Percentiles rank a stretch among this genome's conserved stretches.
These are phyloP conservation scores for Solen grandis DNA, from an alignment of 1,140 invertebrate species.

Conservation along the genomic window DNA sequence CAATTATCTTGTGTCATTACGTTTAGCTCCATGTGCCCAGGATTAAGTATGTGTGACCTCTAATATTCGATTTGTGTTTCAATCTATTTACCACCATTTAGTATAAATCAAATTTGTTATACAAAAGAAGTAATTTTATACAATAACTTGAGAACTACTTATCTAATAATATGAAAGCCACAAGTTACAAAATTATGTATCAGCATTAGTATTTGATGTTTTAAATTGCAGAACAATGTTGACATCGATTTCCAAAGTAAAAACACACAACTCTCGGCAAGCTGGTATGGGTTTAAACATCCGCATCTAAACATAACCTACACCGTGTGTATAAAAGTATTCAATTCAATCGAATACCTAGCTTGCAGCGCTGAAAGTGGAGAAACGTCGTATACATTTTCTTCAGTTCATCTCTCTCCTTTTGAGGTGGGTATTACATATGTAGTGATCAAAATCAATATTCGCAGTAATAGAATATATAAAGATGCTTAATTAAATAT, in stretches of 20 bases:
- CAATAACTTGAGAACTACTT: no score
- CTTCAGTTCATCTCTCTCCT: not conserved
- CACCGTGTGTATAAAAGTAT: not conserved
- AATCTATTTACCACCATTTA: no score
- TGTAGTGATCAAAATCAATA: not conserved
- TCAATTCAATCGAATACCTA: not conserved
- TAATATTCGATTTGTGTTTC: no score
- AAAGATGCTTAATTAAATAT: not conserved
- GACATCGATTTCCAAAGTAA: conserved; percentile 14
- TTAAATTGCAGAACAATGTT: conserved; percentile 1
- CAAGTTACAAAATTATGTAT: no score
- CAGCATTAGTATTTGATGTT: no score
- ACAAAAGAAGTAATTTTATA: no score
- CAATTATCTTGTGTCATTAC: no score
- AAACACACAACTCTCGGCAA: not conserved
- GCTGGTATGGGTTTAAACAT: conserved; percentile 20
- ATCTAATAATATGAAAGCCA: no score
- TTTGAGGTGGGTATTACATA: not conserved
- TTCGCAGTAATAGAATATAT: not conserved
- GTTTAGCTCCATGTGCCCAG: no score
- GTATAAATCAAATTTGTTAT: no score
- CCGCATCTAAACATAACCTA: not conserved
- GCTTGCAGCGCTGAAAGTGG: not conserved
- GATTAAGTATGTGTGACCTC: no score
- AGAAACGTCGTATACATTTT: not conserved